Base-by-base conservation (phyloP, 2,888 invertebrate species). In the Nymphalis urticae region DNA sequence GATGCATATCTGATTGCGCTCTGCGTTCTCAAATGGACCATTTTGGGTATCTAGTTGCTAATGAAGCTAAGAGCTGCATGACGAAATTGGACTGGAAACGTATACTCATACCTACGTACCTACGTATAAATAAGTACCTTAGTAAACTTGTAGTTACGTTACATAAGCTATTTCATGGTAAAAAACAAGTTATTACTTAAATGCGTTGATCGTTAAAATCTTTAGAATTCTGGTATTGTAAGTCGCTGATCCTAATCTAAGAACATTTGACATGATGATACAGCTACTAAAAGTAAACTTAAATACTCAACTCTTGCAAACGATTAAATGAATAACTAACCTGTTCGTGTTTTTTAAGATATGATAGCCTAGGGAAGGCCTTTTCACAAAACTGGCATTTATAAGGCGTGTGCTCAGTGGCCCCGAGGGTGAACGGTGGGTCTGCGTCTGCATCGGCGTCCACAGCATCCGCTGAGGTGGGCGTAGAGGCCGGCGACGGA, bases 271-370 rank as follows among this genome's bases (percentile, higher is more conserved):
- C 27, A 17, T 17, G 32, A 56, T n/a, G 32, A 56, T n/a, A 56
- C 17, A 36, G 56, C 32, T 9, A 32, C 32, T 13, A 56, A 56
- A 32, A n/a, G 3, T 32, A 17, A 32, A 56, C 8, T 56, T 32
- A 36, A 27, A 56, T n/a, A 8, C 32, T 21, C n/a, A 32, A 4
- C 53, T 53, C 53, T 13, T 21, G 51, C 53, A 24, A 16, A 21
- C 21, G 27, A 54, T 32, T 17, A 3, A 0, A 32, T 56, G 32
- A 62, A n/a, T 24, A 42, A 66, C 90, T 84, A 88, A 97, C 97
- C 96, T 97, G 97, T 90, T 98, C 97, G 94, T 98, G 98, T 90
- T 97, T 96, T 92, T 97, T 97, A 79, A 98, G 94, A 86, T 97
- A 96, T 74, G 96, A 96, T 76, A 96, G 95, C 77, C 97, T 94